Base-by-base conservation (phyloP, 1,140 invertebrate species). In the Camponotus vicinus region DNA sequence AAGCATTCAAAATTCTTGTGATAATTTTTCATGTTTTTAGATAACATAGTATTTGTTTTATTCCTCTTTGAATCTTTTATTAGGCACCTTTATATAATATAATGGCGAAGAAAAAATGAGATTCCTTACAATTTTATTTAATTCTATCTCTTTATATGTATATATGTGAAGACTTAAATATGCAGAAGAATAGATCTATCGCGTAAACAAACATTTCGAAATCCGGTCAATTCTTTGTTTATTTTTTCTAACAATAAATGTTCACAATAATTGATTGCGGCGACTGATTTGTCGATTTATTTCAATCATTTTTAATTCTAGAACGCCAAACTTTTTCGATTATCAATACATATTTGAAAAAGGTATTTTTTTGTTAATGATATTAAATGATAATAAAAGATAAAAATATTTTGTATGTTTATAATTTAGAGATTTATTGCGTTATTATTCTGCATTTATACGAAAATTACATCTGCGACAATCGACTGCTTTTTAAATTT, bases 171-270 rank as follows among this genome's bases (percentile, higher is more conserved):
- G 13, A 80, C 9, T 6, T 45, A 66, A 76, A 61, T 76, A 40
- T n/a, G 32, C 59, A 34, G 40, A 9, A 34, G 27, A 42, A 64
- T 42, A 77, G 42, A 13, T 64, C 40, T 45, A 34, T 11, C 6
- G 11, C 27, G 45, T 45, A 76, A 76, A 76, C 71, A 82, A 86
- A 11, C 85, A 69, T 15, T n/a, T 61, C 40, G 27, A 40, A 42
- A 45, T 42, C 61, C 75, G 40, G 63, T 45, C 18, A 66, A 78
- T 66, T 3, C 18, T 78, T 11, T 7, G 27, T 15, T 61, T 78
- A 78, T 78, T 78, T 78, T 78, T 78, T 78, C 59, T 78, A 78
- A 78, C 49, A 64, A 78, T 78, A 78, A 21, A 78, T 21, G 32
- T 64, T 77, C 32, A 9, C 27, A 57, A 64, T 45, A 64, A 78